A percentile compares a stretch with the other conserved stretches of the same genome.
phyloP scores from a whole-genome alignment of 2,113 vertebrate species.

The Trematocara marginatum region DNA sequence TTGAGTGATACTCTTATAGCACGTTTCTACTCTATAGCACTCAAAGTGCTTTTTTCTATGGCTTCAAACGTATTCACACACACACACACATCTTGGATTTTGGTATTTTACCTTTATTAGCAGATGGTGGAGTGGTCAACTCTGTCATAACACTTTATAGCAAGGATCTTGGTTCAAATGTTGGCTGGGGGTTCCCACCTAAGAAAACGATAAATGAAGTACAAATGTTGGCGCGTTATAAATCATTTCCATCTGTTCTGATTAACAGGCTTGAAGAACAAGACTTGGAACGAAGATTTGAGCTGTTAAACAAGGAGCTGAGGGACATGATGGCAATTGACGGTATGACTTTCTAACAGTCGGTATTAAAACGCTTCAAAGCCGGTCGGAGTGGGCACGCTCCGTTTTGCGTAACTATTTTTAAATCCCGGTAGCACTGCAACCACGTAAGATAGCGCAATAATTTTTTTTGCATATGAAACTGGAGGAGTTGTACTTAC shows the following conservation, averaged over 20 bases:
- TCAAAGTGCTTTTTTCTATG: not conserved
- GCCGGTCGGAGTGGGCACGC: no score
- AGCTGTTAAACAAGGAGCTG: conserved; percentile 83
- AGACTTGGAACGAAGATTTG: conserved; percentile 82
- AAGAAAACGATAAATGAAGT: accelerated
- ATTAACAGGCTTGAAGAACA: conserved; percentile 82
- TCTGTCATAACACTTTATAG: not conserved
- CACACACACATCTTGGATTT: accelerated
- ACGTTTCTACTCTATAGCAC: not conserved
- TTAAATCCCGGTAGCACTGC: no score
- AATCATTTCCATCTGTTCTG: not conserved
- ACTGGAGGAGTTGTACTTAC: no score
- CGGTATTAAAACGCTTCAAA: not conserved
- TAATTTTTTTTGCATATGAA: no score
- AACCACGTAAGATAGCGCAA: no score
- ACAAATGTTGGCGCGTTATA: accelerated
- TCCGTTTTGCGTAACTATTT: no score
- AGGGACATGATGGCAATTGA: conserved; percentile 77
- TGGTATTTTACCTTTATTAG: accelerated
- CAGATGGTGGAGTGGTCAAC: accelerated
- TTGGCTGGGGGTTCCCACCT: not conserved
- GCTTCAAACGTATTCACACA: not conserved
- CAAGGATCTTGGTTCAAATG: accelerated
- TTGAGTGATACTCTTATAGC: not conserved
- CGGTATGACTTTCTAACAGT: not conserved